Base-by-base conservation (phyloP, 1,140 invertebrate species). In the Coenobita brevimanus region DNA sequence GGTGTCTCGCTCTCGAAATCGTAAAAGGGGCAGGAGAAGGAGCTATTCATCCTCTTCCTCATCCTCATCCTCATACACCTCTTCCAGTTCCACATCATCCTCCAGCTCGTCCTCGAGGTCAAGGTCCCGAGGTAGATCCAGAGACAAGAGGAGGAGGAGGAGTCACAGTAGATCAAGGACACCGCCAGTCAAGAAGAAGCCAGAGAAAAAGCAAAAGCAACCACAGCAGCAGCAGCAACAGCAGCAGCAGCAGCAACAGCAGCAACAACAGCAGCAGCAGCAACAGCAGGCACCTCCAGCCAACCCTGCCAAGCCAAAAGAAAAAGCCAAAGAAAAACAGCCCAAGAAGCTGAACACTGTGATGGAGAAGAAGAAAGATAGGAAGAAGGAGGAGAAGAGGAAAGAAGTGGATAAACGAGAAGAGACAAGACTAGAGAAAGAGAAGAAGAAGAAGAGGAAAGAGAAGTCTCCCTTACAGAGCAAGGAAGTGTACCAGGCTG, bases 401-500 rank as follows among this genome's bases (percentile, higher is more conserved):
- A 89, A 82, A 46, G 89, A 67, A 21, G 84, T 82, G 13, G 85
- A 82, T 10, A 87, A 89, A 38, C 46, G 80, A 38, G 85, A 83
- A 27, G 89, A 89, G 54, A 67, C 79, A 27, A 84, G 73, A 78
- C 64, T 83, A 24, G 89, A 89, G 54, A 87, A 50, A 60, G 89
- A 89, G 24, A 80, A 75, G 36, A 80, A 67, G 69, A 89, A 86
- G 30, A 90, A 89, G 57, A 90, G 75, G 50, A 84, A 78, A 54
- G 87, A 89, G 38, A 84, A 89, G 36, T 89, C 82, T 57, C 86
- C 87, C 27, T 43, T 92, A 3, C 91, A 92, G 57, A 91, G 92
- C 0, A 98, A 98, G 92, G 97, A 97, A 93, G 96, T 98, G 0
- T 97, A 97, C 91, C 96, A 97, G 0, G 97, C 97, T 36, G 97